phyloP scores from a whole-genome alignment of 1,140 invertebrate species.

The Trichogramma pretiosum region DNA sequence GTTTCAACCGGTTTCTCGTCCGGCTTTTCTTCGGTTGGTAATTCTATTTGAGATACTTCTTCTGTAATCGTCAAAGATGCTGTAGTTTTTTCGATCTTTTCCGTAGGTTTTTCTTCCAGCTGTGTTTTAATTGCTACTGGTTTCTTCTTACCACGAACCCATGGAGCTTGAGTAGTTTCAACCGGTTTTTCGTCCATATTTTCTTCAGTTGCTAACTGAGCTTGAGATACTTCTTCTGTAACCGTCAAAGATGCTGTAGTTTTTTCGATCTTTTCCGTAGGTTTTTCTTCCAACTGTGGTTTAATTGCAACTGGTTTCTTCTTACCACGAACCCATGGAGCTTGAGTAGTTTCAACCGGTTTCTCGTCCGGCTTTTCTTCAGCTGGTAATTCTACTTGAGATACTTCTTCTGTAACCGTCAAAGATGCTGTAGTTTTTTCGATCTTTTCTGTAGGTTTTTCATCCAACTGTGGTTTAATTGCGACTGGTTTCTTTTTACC shows the following conservation, averaged over 20 bases:
- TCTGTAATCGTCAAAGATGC: not conserved
- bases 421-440: not conserved
- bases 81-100: slow-evolving; percentile 21
- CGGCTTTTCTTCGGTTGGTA: slow-evolving; percentile 22
- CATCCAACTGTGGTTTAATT: slow-evolving; percentile 20
- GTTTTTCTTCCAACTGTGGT: not conserved
- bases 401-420: not conserved
- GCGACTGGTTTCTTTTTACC: slow-evolving; percentile 25
- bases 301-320: slow-evolving; percentile 15
- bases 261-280: not conserved
- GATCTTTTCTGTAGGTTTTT: slow-evolving; percentile 4
- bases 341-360: slow-evolving; percentile 16
- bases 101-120: not conserved
- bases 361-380: slow-evolving; percentile 11
- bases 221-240: not conserved
- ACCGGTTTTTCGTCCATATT: slow-evolving; percentile 33
- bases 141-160: slow-evolving; percentile 32
- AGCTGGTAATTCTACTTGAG: not conserved
- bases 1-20: slow-evolving; percentile 18
- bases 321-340: slow-evolving; percentile 17
- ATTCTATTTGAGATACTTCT: not conserved
- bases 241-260: not conserved
- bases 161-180: slow-evolving; percentile 19
- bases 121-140: slow-evolving; percentile 18
- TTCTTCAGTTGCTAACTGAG: not conserved